Evolutionary conservation across 2,113 vertebrate genomes (phyloP).

Genomic region (Cephalopterus ornatus): DNA sequence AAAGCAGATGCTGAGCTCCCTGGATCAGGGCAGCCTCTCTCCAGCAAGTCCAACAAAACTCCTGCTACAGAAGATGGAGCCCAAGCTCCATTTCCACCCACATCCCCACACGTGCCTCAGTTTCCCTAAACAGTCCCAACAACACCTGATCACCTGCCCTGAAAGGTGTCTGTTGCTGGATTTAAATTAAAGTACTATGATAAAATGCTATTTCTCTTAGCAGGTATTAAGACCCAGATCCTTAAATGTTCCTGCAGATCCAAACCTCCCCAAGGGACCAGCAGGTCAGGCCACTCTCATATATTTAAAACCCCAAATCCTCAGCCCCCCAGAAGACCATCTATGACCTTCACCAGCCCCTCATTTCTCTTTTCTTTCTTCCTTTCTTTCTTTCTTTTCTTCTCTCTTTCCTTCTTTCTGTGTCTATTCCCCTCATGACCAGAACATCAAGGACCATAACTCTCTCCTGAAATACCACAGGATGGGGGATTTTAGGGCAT

Average conservation of each 20-base stretch:
- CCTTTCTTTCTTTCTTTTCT: not conserved
- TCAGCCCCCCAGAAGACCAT: not conserved
- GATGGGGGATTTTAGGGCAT: rapidly evolving
- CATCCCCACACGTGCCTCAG: rapidly evolving
- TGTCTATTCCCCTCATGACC: not conserved
- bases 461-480: not conserved
- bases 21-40: not conserved
- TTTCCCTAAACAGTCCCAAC: not conserved
- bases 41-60: not conserved
- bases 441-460: rapidly evolving
- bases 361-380: not conserved
- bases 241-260: not conserved
- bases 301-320: not conserved
- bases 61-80: rapidly evolving
- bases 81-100: rapidly evolving
- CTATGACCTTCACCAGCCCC: not conserved
- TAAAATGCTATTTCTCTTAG: rapidly evolving
- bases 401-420: not conserved
- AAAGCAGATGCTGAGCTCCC: not conserved
- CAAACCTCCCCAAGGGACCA: not conserved
- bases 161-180: not conserved
- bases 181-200: rapidly evolving
- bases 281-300: not conserved
- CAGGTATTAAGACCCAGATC: not conserved
- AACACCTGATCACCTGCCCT: rapidly evolving